Evolutionary conservation across 2,888 invertebrate species (phyloP).

Genomic region (Cantharis rufa): DNA sequence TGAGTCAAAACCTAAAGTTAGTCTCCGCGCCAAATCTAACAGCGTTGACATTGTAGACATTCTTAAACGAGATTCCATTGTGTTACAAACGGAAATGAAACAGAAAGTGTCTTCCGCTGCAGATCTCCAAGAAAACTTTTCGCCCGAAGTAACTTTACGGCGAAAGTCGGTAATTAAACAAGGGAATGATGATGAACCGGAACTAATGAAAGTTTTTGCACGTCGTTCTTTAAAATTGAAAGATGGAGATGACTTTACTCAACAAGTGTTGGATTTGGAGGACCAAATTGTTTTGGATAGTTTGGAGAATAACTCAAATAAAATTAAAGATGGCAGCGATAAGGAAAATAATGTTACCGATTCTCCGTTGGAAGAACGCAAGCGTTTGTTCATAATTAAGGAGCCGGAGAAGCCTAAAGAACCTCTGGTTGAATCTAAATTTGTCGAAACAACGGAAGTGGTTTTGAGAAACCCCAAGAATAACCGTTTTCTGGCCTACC

Average conservation of each 20-base stretch:
- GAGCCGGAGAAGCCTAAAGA: slow-evolving; percentile 35
- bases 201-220: slow-evolving; percentile 81
- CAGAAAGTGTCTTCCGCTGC: slow-evolving; percentile 58
- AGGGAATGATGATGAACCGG: slow-evolving; percentile 71
- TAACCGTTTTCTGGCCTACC: slow-evolving; percentile 44
- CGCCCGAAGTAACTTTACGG: slow-evolving; percentile 59
- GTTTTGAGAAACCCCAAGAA: slow-evolving; percentile 45
- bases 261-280: slow-evolving; percentile 60
- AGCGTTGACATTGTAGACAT: slow-evolving; percentile 61
- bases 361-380: slow-evolving; percentile 58
- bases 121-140: slow-evolving; percentile 40
- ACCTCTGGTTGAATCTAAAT: slow-evolving; percentile 41
- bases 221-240: slow-evolving; percentile 79
- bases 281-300: slow-evolving; percentile 51
- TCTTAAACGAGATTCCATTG: slow-evolving; percentile 40
- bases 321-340: slow-evolving; percentile 73
- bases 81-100: slow-evolving; percentile 43
- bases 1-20: slow-evolving; percentile 51
- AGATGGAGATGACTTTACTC: slow-evolving; percentile 67
- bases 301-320: slow-evolving; percentile 52
- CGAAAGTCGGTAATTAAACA: slow-evolving; percentile 60
- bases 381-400: slow-evolving; percentile 26
- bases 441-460: slow-evolving; percentile 43
- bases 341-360: slow-evolving; percentile 68
- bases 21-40: slow-evolving; percentile 61